These are phyloP conservation scores for Dipodomys merriami DNA, from an alignment of 2,113 vertebrate genomes.

Conservation along the genomic window DNA sequence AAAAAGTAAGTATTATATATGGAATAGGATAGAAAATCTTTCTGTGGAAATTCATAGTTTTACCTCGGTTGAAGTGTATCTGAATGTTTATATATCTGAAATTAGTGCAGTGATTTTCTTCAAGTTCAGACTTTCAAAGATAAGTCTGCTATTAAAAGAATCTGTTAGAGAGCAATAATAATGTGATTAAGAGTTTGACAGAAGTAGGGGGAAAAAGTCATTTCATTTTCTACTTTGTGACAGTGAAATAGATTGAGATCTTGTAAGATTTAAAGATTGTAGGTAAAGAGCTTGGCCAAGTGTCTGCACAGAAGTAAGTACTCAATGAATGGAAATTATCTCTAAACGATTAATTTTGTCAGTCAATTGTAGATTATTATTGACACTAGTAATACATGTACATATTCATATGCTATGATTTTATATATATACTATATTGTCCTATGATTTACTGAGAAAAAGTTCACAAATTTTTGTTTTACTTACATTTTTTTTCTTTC, in stretches of 20 bases:
- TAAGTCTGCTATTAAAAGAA: background rate
- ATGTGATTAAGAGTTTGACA: background rate
- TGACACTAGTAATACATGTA: background rate
- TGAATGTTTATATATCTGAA: conserved; percentile 25
- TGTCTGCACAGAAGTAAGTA: background rate
- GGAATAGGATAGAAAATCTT: conserved; percentile 12
- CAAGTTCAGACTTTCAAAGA: conserved; percentile 6
- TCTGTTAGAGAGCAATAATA: conserved; percentile 8
- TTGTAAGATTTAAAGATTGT: background rate
- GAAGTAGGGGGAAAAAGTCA: conserved; percentile 2
- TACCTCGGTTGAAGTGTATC: background rate
- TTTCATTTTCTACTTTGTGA: conserved; percentile 3
- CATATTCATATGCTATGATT: background rate
- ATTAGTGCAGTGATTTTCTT: background rate
- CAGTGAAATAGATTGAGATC: background rate
- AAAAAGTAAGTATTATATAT: conserved; percentile 89
- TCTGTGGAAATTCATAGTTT: background rate
- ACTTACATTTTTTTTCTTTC: conserved; percentile 47
- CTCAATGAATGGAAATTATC: background rate
- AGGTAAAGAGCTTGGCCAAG: background rate
- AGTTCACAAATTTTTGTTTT: conserved; percentile 34
- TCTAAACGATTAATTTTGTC: background rate
- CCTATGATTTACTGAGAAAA: conserved; percentile 12
- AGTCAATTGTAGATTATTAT: conserved; percentile 8
- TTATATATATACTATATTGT: background rate